Percentiles rank a stretch among this genome's conserved stretches.
Conservation (phyloP, 2,113 vertebrate species). For the Mastomys coucha region DNA sequence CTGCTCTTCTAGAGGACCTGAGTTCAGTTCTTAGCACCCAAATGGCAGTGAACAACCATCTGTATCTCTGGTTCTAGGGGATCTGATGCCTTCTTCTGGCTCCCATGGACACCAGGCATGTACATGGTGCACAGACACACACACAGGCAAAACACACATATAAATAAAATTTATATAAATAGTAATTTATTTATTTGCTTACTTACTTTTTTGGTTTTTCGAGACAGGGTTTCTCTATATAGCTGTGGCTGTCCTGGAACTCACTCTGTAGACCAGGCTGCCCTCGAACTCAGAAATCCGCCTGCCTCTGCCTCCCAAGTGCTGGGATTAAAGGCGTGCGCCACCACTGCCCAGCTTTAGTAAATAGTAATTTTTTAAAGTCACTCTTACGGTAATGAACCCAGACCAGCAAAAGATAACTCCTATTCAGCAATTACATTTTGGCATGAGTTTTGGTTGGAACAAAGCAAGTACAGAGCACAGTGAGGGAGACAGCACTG, state of each 20-base stretch:
- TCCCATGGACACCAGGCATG: background rate
- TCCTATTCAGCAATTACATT: background rate
- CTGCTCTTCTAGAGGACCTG: background rate
- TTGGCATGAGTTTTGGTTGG: background rate
- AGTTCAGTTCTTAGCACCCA: background rate
- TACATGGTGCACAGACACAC: background rate
- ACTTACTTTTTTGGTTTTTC: too few species aligned
- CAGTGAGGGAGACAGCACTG: background rate
- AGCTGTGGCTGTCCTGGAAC: too few species aligned
- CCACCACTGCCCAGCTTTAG: too few species aligned
- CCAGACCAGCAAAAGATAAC: background rate
- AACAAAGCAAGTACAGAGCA: background rate
- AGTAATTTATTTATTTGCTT: too few species aligned
- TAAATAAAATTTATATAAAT: background rate
- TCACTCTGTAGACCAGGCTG: too few species aligned
- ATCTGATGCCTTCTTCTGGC: background rate
- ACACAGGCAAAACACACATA: background rate
- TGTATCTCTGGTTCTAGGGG: background rate
- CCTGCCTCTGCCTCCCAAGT: too few species aligned
- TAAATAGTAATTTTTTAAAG: background rate
- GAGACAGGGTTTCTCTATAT: too few species aligned
- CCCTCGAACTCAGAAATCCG: too few species aligned
- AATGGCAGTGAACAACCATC: background rate
- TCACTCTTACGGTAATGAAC: background rate
- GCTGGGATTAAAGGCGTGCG: too few species aligned